Conservation (phyloP, 2,797 vertebrate species). For the Chromobotia macracanthus region DNA sequence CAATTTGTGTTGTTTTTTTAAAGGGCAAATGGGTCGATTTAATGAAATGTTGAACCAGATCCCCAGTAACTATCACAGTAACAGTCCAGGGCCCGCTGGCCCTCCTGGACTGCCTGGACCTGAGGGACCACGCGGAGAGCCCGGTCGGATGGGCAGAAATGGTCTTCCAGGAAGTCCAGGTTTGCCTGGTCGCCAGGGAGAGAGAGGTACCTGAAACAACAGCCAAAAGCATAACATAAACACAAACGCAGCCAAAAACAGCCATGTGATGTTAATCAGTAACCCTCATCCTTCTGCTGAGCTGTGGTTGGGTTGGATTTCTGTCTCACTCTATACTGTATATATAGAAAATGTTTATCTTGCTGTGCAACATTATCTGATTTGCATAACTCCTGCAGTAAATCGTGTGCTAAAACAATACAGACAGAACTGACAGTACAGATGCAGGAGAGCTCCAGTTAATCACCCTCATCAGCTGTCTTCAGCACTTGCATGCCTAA, state of each 20-base stretch:
- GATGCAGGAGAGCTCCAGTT: too few species aligned
- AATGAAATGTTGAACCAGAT: constrained; percentile 94
- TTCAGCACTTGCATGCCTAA: too few species aligned
- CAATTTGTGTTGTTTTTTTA: background rate
- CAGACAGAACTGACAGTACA: background rate
- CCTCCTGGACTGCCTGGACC: constrained; percentile 83
- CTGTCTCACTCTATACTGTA: constrained; percentile 17
- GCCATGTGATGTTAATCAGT: constrained; percentile 16
- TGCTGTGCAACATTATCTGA: background rate
- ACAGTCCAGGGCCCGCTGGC: constrained; percentile 87
- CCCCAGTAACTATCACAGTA: constrained; percentile 87
- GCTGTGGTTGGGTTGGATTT: constrained; percentile 21
- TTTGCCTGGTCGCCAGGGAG: constrained; percentile 85
- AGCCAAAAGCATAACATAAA: background rate
- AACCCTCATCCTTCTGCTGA: background rate
- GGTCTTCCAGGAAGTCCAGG: constrained; percentile 92
- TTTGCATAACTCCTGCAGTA: background rate
- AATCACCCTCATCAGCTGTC: too few species aligned
- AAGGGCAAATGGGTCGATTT: constrained; percentile 91
- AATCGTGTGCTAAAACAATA: background rate
- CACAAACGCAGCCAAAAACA: background rate
- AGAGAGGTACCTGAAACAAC: constrained; percentile 80
- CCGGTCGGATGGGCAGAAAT: constrained; percentile 83
- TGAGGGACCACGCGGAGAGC: constrained; percentile 86
- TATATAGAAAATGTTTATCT: background rate